Evolutionary conservation across 2,888 invertebrate genomes (phyloP).

Genomic region (Drosophila formosana): DNA sequence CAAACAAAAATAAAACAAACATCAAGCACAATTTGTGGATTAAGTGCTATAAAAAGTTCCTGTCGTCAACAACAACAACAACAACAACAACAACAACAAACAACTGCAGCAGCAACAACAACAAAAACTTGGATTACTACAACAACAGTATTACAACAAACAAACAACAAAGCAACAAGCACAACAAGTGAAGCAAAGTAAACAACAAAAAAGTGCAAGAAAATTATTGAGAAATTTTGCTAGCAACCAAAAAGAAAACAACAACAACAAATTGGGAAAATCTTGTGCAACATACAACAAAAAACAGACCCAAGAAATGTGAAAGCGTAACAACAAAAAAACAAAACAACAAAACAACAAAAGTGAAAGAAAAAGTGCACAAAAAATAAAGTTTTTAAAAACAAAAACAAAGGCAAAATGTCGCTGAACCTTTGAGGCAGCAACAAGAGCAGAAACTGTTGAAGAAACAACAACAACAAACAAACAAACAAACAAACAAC

Average conservation of each 20-base stretch:
- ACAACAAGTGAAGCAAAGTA: conserved; percentile 20
- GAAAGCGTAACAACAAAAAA: conserved; percentile 57
- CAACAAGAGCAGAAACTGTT: conserved; percentile 27
- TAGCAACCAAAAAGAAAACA: conserved; percentile 67
- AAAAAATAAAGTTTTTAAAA: conserved; percentile 1
- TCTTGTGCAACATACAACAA: conserved; percentile 48
- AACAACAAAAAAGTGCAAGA: conserved; percentile 27
- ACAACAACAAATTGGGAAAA: conserved; percentile 28
- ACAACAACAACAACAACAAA: conserved; percentile 35
- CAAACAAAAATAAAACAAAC: conserved; percentile 37
- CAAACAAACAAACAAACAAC: conserved; percentile 22
- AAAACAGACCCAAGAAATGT: conserved; percentile 54
- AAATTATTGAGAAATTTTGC: conserved; percentile 56
- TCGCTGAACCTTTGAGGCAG: conserved; percentile 56
- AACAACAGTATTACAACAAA: conserved; percentile 72
- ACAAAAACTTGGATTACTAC: conserved; percentile 75
- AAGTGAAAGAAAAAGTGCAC: conserved; percentile 49
- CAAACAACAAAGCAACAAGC: conserved; percentile 46
- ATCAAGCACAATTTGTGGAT: conserved; percentile 71
- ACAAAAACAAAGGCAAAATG: conserved; percentile 53
- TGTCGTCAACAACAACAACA: conserved; percentile 57
- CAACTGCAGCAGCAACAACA: conserved; percentile 43
- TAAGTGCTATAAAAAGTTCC: conserved; percentile 74
- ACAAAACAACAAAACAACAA: conserved; percentile 48
- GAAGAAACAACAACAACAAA: conserved; percentile 30